Conservation (phyloP, 1,140 invertebrate genomes). For the Lordiphosa collinella region DNA sequence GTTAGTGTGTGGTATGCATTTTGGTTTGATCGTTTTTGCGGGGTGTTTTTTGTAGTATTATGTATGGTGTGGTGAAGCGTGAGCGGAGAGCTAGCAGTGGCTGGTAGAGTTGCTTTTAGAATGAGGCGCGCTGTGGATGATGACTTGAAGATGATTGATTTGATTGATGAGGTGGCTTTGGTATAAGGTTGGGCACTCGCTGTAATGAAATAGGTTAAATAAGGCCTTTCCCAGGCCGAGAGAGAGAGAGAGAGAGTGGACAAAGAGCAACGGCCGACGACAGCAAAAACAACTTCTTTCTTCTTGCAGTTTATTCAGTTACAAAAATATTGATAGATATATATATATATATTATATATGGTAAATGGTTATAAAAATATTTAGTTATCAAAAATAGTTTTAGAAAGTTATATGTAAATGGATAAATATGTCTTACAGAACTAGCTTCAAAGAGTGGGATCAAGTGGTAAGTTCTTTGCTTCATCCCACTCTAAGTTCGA, state of each 20-base stretch:
- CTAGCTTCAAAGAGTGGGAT: no score
- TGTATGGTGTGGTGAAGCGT: slow-evolving; percentile 47
- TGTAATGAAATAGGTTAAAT: slow-evolving; percentile 72
- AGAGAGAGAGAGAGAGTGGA: slow-evolving; percentile 1
- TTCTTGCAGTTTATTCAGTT: slow-evolving; percentile 66
- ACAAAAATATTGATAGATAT: slow-evolving; percentile 68
- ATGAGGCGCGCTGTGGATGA: slow-evolving; percentile 53
- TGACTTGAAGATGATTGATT: slow-evolving; percentile 33
- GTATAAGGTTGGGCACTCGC: slow-evolving; percentile 23
- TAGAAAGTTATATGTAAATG: no score
- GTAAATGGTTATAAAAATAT: slow-evolving; percentile 7
- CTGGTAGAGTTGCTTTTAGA: slow-evolving; percentile 49
- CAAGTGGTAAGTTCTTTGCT: no score
- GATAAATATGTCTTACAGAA: no score
- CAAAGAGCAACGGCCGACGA: background rate
- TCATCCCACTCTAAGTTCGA: background rate
- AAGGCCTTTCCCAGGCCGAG: slow-evolving; percentile 22
- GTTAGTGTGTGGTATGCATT: slow-evolving; percentile 70
- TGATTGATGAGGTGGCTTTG: slow-evolving; percentile 44
- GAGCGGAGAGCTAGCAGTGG: slow-evolving; percentile 46
- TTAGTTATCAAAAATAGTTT: no score
- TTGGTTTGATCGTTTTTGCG: slow-evolving; percentile 36
- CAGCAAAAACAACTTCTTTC: slow-evolving; percentile 50
- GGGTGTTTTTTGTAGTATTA: slow-evolving; percentile 3
- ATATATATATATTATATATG: slow-evolving; percentile 23